Evolutionary conservation across 2,113 vertebrate genomes (phyloP).

Genomic region (Promerops cafer): DNA sequence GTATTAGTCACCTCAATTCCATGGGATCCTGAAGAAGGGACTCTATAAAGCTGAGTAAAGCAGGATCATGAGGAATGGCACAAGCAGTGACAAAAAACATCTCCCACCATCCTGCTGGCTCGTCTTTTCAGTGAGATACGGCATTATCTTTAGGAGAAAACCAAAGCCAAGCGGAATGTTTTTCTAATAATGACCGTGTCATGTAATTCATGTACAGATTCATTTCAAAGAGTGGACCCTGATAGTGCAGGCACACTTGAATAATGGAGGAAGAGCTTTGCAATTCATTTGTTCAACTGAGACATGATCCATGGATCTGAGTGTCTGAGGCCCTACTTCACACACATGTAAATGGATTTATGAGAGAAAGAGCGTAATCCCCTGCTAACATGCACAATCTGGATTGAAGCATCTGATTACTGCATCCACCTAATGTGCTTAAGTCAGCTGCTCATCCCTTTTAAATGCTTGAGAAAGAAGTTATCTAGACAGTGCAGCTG

Average conservation of each 20-base stretch:
- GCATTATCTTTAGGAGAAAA: not conserved
- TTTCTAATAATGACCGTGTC: not conserved
- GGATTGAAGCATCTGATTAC: not conserved
- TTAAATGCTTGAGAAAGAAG: not conserved
- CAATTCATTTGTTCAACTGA: not conserved
- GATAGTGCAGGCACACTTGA: not conserved
- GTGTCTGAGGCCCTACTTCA: not conserved
- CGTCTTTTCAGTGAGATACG: not conserved
- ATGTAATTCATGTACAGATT: not conserved
- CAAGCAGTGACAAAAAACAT: not conserved
- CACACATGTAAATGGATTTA: not conserved
- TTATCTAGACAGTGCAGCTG: not conserved
- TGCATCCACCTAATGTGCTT: not conserved
- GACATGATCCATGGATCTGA: not conserved
- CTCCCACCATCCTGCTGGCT: not conserved
- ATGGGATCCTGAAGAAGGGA: not conserved
- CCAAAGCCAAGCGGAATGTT: not conserved
- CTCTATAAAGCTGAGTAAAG: not conserved
- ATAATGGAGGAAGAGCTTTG: not conserved
- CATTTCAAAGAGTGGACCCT: not conserved
- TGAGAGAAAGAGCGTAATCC: not conserved
- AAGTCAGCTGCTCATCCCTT: not conserved
- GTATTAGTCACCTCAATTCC: not conserved
- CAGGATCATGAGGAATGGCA: not conserved
- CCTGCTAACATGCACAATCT: not conserved